phyloP scores from a whole-genome alignment of 2,888 invertebrate genomes.

The Drosophila robusta region DNA sequence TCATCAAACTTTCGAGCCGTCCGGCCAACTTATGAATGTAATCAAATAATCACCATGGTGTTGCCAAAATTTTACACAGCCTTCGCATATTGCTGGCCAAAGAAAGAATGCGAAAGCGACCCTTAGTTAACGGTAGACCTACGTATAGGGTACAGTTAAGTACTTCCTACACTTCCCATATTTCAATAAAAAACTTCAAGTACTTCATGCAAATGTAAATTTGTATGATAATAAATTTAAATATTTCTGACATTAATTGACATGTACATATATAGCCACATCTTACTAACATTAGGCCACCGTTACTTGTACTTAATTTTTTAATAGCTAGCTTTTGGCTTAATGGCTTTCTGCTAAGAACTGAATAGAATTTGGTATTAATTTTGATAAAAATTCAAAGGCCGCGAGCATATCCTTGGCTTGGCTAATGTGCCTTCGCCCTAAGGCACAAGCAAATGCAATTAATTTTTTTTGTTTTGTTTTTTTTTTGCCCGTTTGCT shows the following conservation, averaged over 20 bases:
- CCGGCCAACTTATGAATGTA: not conserved
- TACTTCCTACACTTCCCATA: not conserved
- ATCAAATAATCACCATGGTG: not conserved
- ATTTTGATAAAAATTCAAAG: constrained; percentile 37
- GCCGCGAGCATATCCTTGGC: constrained; percentile 4
- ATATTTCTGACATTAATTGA: not conserved
- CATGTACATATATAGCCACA: too few species aligned
- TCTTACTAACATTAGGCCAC: too few species aligned
- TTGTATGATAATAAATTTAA: not conserved
- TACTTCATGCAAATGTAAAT: not conserved
- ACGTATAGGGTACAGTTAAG: too few species aligned
- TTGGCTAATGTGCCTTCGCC: constrained; percentile 30
- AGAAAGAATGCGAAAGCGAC: not conserved
- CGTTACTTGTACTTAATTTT: not conserved
- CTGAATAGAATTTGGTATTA: constrained; percentile 34
- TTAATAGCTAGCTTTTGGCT: not conserved
- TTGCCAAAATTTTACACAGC: not conserved
- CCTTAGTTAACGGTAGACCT: not conserved
- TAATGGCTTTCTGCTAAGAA: not conserved
- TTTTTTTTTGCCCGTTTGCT: not conserved
- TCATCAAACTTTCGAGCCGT: not conserved
- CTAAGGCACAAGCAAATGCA: constrained; percentile 33
- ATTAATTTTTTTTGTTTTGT: constrained; percentile 32
- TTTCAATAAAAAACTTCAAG: not conserved
- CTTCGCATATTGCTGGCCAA: not conserved